Base-by-base conservation (phyloP, 2,888 invertebrate genomes). In the Idaea dimidiata region DNA sequence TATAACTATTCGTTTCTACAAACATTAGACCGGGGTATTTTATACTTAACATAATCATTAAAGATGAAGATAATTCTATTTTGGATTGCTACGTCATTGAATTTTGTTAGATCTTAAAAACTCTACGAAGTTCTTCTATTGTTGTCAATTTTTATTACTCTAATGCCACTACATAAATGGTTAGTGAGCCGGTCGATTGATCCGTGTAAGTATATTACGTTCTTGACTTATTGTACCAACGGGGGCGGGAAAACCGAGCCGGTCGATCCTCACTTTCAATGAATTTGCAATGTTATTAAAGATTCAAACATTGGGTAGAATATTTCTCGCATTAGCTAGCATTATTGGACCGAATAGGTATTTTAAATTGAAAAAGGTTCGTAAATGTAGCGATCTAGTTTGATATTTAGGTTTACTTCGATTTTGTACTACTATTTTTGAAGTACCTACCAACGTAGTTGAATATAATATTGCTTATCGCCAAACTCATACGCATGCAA, bases 201-300 rank as follows among this genome's bases (percentile, higher is more conserved):
- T 64, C 62, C 61, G 33, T n/a, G 5, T 16, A 58, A 18, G 63
- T 54, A 66, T 59, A 62, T 61, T 69, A 69, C 63, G 43, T 43
- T 43, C 43, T 43, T 43, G 3, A 43, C 10, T 43, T 43, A 43
- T 14, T 14, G 43, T 24, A 24, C 64, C 61, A 60, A 60, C 72
- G 71, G 80, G 82, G 81, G 78, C 72, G 80, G 77, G 77, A 78
- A 76, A 78, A 73, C 79, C 78, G 77, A 75, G 68, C 73, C 72
- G 76, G 67, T 71, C 73, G 75, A 75, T 73, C 71, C 78, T 77
- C 80, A 71, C 78, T 82, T 80, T 78, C 75, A 78, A 78, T 75
- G 73, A 77, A 80, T 80, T 78, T 66, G 64, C 76, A 75, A 78
- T 80, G 65, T 75, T 78, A 77, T 82, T 77, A 76, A 73, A 78